phyloP scores from a whole-genome alignment of 2,797 vertebrate genomes.

The Microcaecilia unicolor region DNA sequence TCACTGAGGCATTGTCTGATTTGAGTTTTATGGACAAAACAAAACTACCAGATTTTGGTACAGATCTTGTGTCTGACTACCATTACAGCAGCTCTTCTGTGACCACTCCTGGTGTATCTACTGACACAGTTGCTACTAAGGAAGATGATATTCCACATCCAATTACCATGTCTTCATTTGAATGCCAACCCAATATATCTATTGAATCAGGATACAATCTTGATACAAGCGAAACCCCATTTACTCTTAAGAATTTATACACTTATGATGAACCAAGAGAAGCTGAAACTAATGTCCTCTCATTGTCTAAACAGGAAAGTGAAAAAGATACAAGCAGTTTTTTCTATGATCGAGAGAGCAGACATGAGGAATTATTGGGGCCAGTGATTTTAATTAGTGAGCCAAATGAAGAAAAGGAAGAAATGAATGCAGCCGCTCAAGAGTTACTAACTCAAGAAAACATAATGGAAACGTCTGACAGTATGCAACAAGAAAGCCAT shows the following conservation, averaged over 20 bases:
- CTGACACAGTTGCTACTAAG: neutral
- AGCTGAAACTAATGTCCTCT: constrained; percentile 14
- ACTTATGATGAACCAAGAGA: constrained; percentile 12
- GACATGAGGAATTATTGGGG: constrained; percentile 11
- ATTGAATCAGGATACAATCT: constrained; percentile 19
- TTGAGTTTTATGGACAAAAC: constrained; percentile 21
- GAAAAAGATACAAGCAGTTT: constrained; percentile 8
- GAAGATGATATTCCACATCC: neutral
- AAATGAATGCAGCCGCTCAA: constrained; percentile 36
- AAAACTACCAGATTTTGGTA: constrained; percentile 19
- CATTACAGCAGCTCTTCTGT: constrained; percentile 1
- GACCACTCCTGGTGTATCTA: constrained; percentile 1
- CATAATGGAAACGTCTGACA: constrained; percentile 11
- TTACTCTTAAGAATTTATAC: constrained; percentile 8
- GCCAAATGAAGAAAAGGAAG: constrained; percentile 20
- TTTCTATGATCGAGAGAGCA: constrained; percentile 21
- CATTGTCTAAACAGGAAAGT: constrained; percentile 6
- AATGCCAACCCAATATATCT: constrained; percentile 8
- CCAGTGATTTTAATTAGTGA: constrained; percentile 38
- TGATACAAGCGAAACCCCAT: constrained; percentile 7
- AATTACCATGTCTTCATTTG: neutral
- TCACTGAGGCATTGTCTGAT: constrained; percentile 1
- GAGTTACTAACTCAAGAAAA: constrained; percentile 13
- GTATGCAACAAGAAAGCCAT: constrained; percentile 15
- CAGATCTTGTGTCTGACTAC: constrained; percentile 6